phyloP scores from a whole-genome alignment of 2,113 vertebrate genomes.

The Fregata magnificens region DNA sequence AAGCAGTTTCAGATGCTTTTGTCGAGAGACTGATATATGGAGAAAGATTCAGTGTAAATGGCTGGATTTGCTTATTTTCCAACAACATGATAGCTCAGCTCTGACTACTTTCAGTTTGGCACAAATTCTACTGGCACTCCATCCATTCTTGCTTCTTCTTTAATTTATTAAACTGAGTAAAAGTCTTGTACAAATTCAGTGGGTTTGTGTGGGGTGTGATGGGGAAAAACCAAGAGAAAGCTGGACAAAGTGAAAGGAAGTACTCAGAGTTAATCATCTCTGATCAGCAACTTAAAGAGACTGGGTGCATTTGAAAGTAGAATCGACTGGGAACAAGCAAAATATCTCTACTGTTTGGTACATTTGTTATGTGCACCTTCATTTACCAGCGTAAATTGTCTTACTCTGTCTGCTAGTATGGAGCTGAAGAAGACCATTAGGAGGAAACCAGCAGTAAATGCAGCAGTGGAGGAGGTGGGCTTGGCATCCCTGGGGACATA shows the following conservation, averaged over 20 bases:
- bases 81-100: neutral
- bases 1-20: neutral
- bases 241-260: neutral
- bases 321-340: neutral
- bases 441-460: neutral
- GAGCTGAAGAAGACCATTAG: neutral
- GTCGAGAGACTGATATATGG: neutral
- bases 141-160: neutral
- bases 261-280: neutral
- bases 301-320: neutral
- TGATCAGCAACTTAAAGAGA: neutral
- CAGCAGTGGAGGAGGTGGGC: neutral
- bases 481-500: rapidly evolving
- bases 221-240: neutral
- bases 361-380: neutral
- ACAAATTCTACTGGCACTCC: neutral
- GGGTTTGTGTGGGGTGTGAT: neutral
- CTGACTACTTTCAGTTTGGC: neutral
- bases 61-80: neutral
- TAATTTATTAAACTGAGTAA: neutral
- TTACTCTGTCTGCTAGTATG: neutral
- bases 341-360: neutral
- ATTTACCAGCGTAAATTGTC: neutral
- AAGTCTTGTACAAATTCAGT: neutral
- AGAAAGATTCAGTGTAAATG: neutral